These are phyloP conservation scores for Himalopsyche tibetana DNA, from an alignment of 2,888 invertebrate genomes.

Conservation along the genomic window DNA sequence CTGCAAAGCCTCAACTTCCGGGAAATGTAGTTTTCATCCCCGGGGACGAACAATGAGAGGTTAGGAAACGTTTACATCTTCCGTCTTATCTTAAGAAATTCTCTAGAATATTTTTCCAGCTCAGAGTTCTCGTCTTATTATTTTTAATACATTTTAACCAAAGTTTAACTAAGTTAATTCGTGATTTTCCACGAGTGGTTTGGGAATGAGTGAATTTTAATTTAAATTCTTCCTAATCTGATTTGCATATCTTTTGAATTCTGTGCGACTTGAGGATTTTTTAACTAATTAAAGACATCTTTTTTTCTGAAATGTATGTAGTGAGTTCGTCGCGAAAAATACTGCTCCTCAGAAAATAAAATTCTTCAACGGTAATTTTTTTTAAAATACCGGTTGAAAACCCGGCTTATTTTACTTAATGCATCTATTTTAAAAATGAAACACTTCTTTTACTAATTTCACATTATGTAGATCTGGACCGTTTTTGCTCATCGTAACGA, in stretches of 20 bases:
- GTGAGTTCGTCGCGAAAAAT: conserved; percentile 4
- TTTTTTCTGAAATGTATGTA: conserved; percentile 1
- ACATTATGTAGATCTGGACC: too few species aligned
- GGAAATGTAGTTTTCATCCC: conserved; percentile 39
- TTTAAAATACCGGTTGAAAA: background rate
- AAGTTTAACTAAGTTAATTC: conserved; percentile 40
- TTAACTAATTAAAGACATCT: conserved; percentile 38
- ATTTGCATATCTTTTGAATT: conserved; percentile 42
- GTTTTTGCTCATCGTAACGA: too few species aligned
- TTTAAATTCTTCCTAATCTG: conserved; percentile 34
- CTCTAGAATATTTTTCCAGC: conserved; percentile 35
- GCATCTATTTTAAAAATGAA: background rate
- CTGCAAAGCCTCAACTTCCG: conserved; percentile 31
- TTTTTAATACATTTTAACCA: conserved; percentile 40
- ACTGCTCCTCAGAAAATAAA: background rate
- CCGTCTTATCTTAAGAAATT: conserved; percentile 28
- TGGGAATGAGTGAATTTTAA: conserved; percentile 41
- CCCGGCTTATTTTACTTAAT: background rate
- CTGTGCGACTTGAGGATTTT: conserved; percentile 28
- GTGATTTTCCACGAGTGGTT: conserved; percentile 43
- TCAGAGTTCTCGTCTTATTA: conserved; percentile 39
- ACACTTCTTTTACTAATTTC: too few species aligned
- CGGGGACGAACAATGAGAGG: conserved; percentile 35
- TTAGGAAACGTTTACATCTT: conserved; percentile 37
- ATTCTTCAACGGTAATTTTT: background rate